phyloP scores from a whole-genome alignment of 1,140 invertebrate genomes.

The Halyomorpha halys region DNA sequence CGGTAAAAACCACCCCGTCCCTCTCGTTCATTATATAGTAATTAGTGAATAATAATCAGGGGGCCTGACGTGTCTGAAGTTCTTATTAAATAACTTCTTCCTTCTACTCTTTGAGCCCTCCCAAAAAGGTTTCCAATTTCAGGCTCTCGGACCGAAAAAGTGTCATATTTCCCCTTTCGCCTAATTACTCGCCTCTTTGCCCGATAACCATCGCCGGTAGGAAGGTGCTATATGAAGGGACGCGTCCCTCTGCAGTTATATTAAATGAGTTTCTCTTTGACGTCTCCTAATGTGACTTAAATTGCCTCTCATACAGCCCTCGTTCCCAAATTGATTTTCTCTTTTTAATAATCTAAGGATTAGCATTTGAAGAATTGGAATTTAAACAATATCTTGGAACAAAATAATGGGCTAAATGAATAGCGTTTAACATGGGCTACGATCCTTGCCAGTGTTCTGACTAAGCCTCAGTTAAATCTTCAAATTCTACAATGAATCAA shows the following conservation, averaged over 20 bases:
- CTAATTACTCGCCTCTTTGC: neutral
- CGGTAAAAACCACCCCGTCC: neutral
- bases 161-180: conserved; percentile 9
- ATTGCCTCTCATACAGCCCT: neutral
- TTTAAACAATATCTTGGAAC: no score
- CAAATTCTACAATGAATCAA: no score
- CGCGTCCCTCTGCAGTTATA: neutral
- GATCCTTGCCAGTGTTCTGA: no score
- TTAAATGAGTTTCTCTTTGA: conserved; percentile 7
- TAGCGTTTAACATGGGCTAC: no score
- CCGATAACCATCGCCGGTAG: neutral
- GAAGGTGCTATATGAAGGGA: neutral
- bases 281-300: conserved; percentile 7
- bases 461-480: no score
- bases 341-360: no score
- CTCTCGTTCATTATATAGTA: conserved; percentile 17
- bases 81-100: conserved; percentile 23
- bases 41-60: conserved; percentile 23
- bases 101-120: neutral
- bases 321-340: no score
- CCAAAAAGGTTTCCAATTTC: conserved; percentile 20
- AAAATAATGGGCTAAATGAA: no score
- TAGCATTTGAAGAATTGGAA: no score
- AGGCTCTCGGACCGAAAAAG: conserved; percentile 7
- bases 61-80: conserved; percentile 9